Evolutionary conservation across 1,140 invertebrate genomes (phyloP), one percentile per base, ranked within the genome.

Genomic region (Contarinia nasturtii): DNA sequence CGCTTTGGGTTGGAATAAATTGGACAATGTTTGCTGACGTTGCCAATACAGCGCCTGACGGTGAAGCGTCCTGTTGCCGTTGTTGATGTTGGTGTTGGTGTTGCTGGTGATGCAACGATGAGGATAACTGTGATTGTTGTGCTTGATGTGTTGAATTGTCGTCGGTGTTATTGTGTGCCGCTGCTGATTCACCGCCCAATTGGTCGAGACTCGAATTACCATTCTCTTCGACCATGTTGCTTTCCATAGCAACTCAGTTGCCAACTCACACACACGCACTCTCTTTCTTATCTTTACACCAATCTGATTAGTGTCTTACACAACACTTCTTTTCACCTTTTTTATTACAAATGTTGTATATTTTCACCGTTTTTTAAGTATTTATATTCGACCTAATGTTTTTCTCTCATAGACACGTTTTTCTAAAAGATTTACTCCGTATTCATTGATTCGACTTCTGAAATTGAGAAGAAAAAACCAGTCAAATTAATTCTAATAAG

Each of bases 141-240:
- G 12, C 2, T 4, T 44, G 33, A 19, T 46, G 44, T 53, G 22
- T 12, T 37, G 20, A 21, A 20, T 14, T 19, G 7, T 20, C 20
- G n/a, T 38, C 43, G 38, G 33, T 19, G 22, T 33, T 44, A 14
- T 44, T 12, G 20, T 33, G 15, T 14, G 4, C 27, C 12, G 14
- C 33, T 45, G 42, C 17, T 21, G 44, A 15, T 42, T 40, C 72
- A 64, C 80, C 79, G 51, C 70, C 64, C 53, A 76, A 60, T 53
- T 76, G 76, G 66, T 76, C 75, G 58, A 71, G 68, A 55, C 69
- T 65, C 52, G 75, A 74, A 53, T 74, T 73, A 67, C 82, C 82
- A 63, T 86, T 86, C 72, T 86, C 83, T 71, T 86, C 82, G 61
- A 85, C 82, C 75, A 86, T 84, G 27, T 27, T 27, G 68, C 79